Conservation (phyloP, 2,888 invertebrate genomes). For the Ligdia adustata region DNA sequence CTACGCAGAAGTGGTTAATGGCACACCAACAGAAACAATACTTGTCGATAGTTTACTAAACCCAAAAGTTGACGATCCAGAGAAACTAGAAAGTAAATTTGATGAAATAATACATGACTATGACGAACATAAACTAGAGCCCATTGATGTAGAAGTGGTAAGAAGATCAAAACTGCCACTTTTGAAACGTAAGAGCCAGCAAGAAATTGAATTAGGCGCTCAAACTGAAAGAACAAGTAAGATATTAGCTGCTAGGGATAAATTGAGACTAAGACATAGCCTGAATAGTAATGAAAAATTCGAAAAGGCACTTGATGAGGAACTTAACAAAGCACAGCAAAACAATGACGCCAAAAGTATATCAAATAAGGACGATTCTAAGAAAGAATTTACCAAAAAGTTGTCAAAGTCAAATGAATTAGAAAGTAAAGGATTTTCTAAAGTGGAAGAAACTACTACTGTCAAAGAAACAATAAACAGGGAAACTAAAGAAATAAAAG, state of each 20-base stretch:
- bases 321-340: conserved; percentile 4
- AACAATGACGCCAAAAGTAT: neutral
- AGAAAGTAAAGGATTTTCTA: conserved; percentile 23
- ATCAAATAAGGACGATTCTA: conserved; percentile 5
- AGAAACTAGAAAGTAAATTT: conserved; percentile 63
- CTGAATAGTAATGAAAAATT: conserved; percentile 22
- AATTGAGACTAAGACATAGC: conserved; percentile 30
- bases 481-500: conserved; percentile 13
- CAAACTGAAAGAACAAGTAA: conserved; percentile 33
- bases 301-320: conserved; percentile 14
- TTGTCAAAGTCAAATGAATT: conserved; percentile 11
- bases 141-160: conserved; percentile 45
- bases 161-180: conserved; percentile 63
- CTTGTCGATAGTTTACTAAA: conserved; percentile 45
- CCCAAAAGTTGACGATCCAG: conserved; percentile 58
- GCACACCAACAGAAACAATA: conserved; percentile 25
- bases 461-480: conserved; percentile 17
- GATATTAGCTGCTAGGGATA: conserved; percentile 34
- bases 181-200: conserved; percentile 57
- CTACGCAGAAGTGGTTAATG: conserved; percentile 60
- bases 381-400: neutral
- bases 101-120: conserved; percentile 74
- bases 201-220: conserved; percentile 29
- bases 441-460: conserved; percentile 23
- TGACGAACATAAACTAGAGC: conserved; percentile 53